Evolutionary conservation across 2,113 vertebrate species (phyloP).

Genomic region (Cyrtonyx montezumae): DNA sequence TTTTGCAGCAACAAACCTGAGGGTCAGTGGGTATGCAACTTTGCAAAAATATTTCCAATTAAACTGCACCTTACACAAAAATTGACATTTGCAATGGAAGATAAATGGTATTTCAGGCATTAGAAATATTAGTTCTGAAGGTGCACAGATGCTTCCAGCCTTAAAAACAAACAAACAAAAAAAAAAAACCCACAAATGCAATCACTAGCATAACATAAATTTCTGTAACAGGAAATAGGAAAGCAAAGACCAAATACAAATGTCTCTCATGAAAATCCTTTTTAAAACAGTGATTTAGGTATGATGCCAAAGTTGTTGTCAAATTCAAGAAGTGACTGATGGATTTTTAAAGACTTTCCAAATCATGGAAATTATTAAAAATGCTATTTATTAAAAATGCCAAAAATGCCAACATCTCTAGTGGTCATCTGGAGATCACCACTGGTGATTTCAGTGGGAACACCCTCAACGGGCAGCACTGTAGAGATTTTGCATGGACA

Average conservation of each 20-base stretch:
- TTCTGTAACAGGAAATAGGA: background rate
- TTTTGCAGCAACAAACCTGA: background rate
- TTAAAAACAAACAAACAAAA: background rate
- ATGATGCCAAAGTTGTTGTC: background rate
- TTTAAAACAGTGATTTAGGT: background rate
- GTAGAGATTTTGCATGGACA: background rate
- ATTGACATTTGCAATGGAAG: slow-evolving; percentile 12
- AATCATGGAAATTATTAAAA: background rate
- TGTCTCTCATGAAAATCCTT: background rate
- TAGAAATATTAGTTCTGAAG: slow-evolving; percentile 24
- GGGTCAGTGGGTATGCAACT: background rate
- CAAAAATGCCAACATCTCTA: no score
- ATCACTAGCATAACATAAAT: background rate
- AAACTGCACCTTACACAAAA: background rate
- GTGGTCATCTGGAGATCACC: background rate
- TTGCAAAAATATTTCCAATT: background rate
- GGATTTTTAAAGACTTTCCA: background rate
- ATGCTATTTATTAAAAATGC: background rate
- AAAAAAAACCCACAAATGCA: background rate
- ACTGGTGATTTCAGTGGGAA: background rate
- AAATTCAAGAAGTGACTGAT: background rate
- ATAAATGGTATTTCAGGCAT: background rate
- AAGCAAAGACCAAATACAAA: background rate
- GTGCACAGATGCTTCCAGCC: background rate
- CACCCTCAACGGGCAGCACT: background rate